Conservation (phyloP, 2,888 invertebrate species). For the Drepanosiphum platanoidis region DNA sequence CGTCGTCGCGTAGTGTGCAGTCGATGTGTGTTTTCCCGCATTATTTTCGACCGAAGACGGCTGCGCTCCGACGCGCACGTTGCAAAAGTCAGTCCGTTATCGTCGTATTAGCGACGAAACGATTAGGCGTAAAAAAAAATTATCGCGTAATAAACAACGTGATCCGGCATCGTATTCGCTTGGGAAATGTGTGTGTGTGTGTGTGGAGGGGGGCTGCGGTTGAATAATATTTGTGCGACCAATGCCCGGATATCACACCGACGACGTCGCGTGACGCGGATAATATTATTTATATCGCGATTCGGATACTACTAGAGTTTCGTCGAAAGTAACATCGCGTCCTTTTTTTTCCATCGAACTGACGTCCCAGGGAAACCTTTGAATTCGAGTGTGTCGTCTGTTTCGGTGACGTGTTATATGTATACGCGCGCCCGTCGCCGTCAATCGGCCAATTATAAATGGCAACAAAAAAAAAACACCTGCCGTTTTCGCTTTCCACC, state of each 20-base stretch:
- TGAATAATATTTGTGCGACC: too few relatives aligned
- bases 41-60: not conserved
- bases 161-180: not conserved
- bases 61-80: not conserved
- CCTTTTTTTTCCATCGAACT: too few relatives aligned
- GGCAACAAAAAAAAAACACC: too few relatives aligned
- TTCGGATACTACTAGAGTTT: too few relatives aligned
- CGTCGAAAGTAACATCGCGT: too few relatives aligned
- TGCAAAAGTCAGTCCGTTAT: not conserved
- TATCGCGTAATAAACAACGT: not conserved
- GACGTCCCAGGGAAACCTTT: too few relatives aligned
- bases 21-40: slow-evolving; percentile 64
- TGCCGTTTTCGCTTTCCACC: not conserved
- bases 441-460: not conserved
- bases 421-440: not conserved
- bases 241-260: too few relatives aligned
- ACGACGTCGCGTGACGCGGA: too few relatives aligned
- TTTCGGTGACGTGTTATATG: not conserved
- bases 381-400: too few relatives aligned
- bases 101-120: not conserved
- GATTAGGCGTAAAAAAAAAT: not conserved
- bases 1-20: not conserved
- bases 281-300: too few relatives aligned
- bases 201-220: too few relatives aligned
- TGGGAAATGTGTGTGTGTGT: too few relatives aligned